These are phyloP conservation scores for Dromococcyx pavoninus DNA, from an alignment of 2,797 vertebrate genomes.

Conservation along the genomic window DNA sequence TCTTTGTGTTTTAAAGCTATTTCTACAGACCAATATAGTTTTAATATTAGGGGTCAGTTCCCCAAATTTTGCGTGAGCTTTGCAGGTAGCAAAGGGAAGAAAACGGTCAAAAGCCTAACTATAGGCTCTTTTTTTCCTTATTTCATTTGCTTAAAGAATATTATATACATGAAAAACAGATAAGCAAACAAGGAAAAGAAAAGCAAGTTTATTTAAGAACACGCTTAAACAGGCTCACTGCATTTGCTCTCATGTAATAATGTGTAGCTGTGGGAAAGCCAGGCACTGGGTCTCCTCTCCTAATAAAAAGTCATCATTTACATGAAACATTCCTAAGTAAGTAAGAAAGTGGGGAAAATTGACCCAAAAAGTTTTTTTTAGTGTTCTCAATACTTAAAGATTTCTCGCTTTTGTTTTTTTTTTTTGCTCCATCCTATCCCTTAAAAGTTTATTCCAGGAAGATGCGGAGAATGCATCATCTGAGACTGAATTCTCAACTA, in stretches of 20 bases:
- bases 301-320: background rate
- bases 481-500: background rate
- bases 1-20: background rate
- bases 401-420: background rate
- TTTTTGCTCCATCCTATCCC: background rate
- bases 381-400: background rate
- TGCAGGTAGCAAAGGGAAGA: background rate
- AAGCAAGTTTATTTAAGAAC: background rate
- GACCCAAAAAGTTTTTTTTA: background rate
- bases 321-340: background rate
- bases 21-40: background rate
- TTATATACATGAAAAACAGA: background rate
- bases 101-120: background rate
- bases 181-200: background rate
- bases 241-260: background rate
- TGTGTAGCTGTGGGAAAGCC: background rate
- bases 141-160: background rate
- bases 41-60: background rate
- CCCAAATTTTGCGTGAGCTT: background rate
- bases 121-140: too few relatives aligned
- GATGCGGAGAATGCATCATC: rapidly evolving
- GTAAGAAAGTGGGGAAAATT: background rate
- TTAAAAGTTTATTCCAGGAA: background rate
- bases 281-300: background rate
- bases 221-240: background rate